These are phyloP conservation scores for Channa argus DNA, from an alignment of 2,113 vertebrate genomes.

Conservation along the genomic window DNA sequence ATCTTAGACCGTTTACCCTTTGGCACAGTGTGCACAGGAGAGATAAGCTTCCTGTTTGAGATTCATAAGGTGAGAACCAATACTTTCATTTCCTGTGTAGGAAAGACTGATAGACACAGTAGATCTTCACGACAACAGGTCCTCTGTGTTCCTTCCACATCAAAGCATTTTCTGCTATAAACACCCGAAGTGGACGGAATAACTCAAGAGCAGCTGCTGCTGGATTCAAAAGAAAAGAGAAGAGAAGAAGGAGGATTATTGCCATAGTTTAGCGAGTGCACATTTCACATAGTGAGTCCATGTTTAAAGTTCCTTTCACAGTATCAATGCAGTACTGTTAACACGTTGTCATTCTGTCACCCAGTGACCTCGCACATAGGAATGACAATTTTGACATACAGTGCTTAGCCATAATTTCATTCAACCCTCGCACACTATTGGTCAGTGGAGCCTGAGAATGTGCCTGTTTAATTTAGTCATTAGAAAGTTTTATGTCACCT, in stretches of 20 bases:
- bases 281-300: constrained; percentile 3
- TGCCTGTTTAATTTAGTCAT: constrained; percentile 14
- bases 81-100: background rate
- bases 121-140: background rate
- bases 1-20: background rate
- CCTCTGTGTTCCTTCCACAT: background rate
- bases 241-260: too few species aligned
- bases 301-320: constrained; percentile 15
- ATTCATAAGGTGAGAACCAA: background rate
- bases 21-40: background rate
- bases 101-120: background rate
- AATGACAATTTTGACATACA: background rate
- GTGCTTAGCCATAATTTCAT: background rate
- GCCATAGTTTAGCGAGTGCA: constrained; percentile 9
- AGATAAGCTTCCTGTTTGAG: background rate
- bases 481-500: constrained; percentile 3
- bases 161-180: constrained; percentile 8
- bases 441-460: background rate
- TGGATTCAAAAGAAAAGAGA: constrained; percentile 13
- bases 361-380: background rate
- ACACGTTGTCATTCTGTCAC: constrained; percentile 7
- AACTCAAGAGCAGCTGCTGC: constrained; percentile 24
- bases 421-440: background rate
- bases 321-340: constrained; percentile 8
- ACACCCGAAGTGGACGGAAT: constrained; percentile 41